These are phyloP conservation scores for Barnardius zonarius DNA, from an alignment of 2,113 vertebrate species.

Conservation along the genomic window DNA sequence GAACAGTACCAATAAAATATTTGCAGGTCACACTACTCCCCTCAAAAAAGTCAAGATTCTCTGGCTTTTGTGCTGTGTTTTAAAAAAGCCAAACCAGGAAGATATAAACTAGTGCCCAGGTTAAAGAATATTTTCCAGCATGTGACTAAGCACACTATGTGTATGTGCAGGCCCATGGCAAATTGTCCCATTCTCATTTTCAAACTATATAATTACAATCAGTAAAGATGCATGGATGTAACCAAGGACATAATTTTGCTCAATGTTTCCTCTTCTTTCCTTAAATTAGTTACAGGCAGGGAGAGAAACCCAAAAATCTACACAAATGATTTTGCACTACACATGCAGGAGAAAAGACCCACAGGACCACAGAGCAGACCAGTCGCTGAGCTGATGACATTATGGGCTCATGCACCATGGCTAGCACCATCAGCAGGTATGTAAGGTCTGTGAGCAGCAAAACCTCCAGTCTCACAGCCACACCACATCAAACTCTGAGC, in stretches of 20 bases:
- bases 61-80: neutral
- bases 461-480: neutral
- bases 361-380: neutral
- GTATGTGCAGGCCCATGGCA: neutral
- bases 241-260: neutral
- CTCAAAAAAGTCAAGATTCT: conserved; percentile 28
- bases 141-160: neutral
- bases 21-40: conserved; percentile 32
- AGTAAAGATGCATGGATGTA: neutral
- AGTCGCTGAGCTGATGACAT: neutral
- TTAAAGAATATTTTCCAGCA: conserved; percentile 1
- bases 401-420: neutral
- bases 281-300: neutral
- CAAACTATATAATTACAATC: neutral
- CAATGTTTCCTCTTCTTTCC: neutral
- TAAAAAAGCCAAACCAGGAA: neutral
- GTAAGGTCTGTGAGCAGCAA: neutral
- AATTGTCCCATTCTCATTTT: neutral
- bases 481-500: neutral
- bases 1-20: conserved; percentile 62
- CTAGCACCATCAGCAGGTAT: neutral
- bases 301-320: neutral
- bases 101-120: neutral
- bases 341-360: neutral
- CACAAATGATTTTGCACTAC: neutral